A percentile compares a stretch with the other conserved stretches of the same genome.
phyloP scores from a whole-genome alignment of 2,888 invertebrate species.

The Stenchaetothrips biformis region DNA sequence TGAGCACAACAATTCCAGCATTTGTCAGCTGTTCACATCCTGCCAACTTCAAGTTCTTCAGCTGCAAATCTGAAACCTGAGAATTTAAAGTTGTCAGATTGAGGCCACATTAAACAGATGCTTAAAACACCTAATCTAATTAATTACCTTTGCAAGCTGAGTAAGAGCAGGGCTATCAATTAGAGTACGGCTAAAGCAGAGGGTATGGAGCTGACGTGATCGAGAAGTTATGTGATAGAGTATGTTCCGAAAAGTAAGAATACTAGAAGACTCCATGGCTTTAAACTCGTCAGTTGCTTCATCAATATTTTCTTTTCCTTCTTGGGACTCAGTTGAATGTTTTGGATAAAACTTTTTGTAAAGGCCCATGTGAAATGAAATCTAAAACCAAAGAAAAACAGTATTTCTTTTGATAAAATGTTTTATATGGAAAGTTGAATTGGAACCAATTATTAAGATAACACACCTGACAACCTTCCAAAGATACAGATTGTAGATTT shows the following conservation, averaged over 20 bases:
- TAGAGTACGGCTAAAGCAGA: constrained; percentile 63
- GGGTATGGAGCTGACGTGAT: constrained; percentile 52
- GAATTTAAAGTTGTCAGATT: too few species aligned
- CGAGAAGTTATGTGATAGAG: constrained; percentile 54
- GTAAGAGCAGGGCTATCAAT: constrained; percentile 61
- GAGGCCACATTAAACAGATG: too few species aligned
- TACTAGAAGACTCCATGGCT: neutral
- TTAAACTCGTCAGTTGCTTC: constrained; percentile 54
- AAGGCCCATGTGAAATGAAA: constrained; percentile 65
- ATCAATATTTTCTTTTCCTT: constrained; percentile 42
- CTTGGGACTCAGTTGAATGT: constrained; percentile 30
- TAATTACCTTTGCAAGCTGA: constrained; percentile 49
- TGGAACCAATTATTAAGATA: neutral
- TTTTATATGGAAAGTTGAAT: too few species aligned
- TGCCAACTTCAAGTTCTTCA: constrained; percentile 53
- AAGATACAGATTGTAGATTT: constrained; percentile 55
- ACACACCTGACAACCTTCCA: constrained; percentile 56
- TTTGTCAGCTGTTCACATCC: constrained; percentile 61
- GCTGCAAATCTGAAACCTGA: constrained; percentile 46
- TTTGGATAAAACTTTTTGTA: constrained; percentile 62
- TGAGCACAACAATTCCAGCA: constrained; percentile 53
- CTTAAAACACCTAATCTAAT: too few species aligned
- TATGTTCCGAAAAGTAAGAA: constrained; percentile 65
- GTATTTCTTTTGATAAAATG: neutral
- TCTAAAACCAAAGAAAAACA: constrained; percentile 36